A percentile compares a stretch with the other conserved stretches of the same genome.
Conservation (phyloP, 2,888 invertebrate species). For the Lasioglossum calceatum region DNA sequence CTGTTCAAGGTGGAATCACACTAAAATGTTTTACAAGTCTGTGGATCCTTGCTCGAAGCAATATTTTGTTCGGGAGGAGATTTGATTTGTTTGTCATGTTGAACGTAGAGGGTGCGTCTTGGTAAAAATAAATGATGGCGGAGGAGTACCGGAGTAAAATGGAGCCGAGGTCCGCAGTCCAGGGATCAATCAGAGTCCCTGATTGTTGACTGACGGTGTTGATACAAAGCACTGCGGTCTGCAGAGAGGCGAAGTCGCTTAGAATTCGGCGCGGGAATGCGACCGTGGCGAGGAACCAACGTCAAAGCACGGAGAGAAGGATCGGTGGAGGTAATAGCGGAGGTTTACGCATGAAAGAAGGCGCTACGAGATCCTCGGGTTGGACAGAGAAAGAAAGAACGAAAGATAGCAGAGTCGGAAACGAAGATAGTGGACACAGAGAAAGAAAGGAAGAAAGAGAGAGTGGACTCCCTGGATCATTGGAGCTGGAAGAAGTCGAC, state of each 20-base stretch:
- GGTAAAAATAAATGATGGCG: background rate
- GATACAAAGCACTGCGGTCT: conserved; percentile 64
- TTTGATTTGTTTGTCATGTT: background rate
- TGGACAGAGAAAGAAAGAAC: too few species aligned
- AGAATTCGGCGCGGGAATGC: conserved; percentile 31
- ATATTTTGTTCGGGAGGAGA: background rate
- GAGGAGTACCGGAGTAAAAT: background rate
- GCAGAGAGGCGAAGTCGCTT: conserved; percentile 15
- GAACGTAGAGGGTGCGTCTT: background rate
- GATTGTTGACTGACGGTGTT: conserved; percentile 78
- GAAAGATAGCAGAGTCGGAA: background rate
- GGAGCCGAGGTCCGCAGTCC: conserved; percentile 15
- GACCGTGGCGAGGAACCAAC: conserved; percentile 1
- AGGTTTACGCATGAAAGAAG: conserved; percentile 2
- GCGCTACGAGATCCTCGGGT: background rate
- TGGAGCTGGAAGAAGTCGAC: conserved; percentile 21
- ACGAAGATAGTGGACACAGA: background rate
- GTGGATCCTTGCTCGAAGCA: background rate
- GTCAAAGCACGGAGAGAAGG: background rate
- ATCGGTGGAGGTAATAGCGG: background rate
- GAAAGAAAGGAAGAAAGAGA: background rate
- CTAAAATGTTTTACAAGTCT: too few species aligned
- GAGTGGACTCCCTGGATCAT: conserved; percentile 1
- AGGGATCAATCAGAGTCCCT: conserved; percentile 79
- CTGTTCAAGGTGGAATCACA: too few species aligned